Base-by-base conservation (phyloP, 2,888 invertebrate genomes). In the Bombylius major region DNA sequence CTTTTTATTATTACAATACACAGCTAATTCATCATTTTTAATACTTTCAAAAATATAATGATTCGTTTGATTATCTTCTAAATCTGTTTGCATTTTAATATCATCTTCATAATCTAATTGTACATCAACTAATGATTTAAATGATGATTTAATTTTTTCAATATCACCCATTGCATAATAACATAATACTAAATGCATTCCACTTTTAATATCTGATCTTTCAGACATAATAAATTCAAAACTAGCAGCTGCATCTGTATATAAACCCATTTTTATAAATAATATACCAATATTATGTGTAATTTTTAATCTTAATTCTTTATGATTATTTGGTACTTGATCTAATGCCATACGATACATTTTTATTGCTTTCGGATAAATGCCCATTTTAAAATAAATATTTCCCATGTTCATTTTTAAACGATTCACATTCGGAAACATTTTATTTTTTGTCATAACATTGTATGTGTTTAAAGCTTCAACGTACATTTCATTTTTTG, bases 161-260 rank as follows among this genome's bases (percentile, higher is more conserved):
- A 86, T 82, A 75, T 96, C 95, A 44, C 88, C 90, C 60, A 92
- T 76, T n/a, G 91, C 89, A 69, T 88, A 89, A 63, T 90, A 89
- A 66, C 92, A 92, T 34, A 92, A 73, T 56, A 97, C 85, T 55
- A 96, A 78, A 72, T 98, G 95, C 61, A 99, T 79, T 48, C 95
- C 86, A 61, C 86, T 86, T 65, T 86, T 87, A 68, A 91, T 89
- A 69, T 92, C 91, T 0, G 95, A 87, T 64, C 89, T 86, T 72
- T 98, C 97, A 54, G 91, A 89, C 92, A 99, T 95, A 58, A 98
- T 96, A 73, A 94, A 96, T 70, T 99, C 98, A 73, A 99, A 94
- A 66, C 93, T 94, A 5, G 90, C 89, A 50, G 95, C 88, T 0
- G 99, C 98, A 71, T 99, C 98, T 54, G 89, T 88, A 73, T 94